Percentiles rank a stretch among this genome's conserved stretches.
These are phyloP conservation scores for Synanceia verrucosa DNA, from an alignment of 2,797 vertebrate genomes.

Conservation along the genomic window DNA sequence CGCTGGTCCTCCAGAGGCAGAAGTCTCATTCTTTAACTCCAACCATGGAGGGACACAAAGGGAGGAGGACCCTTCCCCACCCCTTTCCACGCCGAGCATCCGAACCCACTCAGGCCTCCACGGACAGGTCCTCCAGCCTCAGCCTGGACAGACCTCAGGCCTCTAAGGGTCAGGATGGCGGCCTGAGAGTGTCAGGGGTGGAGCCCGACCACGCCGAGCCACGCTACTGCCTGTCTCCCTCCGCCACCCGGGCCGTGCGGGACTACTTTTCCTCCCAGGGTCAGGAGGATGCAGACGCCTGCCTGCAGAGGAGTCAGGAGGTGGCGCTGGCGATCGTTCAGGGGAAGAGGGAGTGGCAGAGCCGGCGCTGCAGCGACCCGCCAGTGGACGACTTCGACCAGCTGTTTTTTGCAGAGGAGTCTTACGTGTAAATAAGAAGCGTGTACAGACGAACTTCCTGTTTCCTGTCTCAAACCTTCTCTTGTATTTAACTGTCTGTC, in stretches of 20 bases:
- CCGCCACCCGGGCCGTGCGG: constrained; percentile 68
- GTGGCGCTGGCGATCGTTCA: constrained; percentile 77
- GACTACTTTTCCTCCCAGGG: constrained; percentile 78
- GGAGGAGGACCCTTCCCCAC: constrained; percentile 38
- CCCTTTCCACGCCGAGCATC: constrained; percentile 61
- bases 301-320: constrained; percentile 77
- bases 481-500: constrained; percentile 7
- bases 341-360: constrained; percentile 83
- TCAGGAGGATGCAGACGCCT: constrained; percentile 69
- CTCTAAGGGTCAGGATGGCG: constrained; percentile 44
- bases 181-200: constrained; percentile 56
- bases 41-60: constrained; percentile 30
- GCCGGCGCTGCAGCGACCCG: constrained; percentile 82
- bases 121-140: constrained; percentile 23
- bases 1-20: constrained; percentile 73
- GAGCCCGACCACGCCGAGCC: constrained; percentile 48
- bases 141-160: constrained; percentile 58
- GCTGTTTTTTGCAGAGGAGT: constrained; percentile 87
- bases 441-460: constrained; percentile 31
- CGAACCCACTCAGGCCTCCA: constrained; percentile 53
- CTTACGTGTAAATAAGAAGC: constrained; percentile 80
- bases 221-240: constrained; percentile 73
- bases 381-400: constrained; percentile 87
- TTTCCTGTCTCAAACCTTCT: constrained; percentile 6
- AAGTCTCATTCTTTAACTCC: constrained; percentile 70